Percentiles rank a stretch among this genome's conserved stretches.
phyloP scores from a whole-genome alignment of 1,140 invertebrate genomes.

The Drosophila ohnishii region DNA sequence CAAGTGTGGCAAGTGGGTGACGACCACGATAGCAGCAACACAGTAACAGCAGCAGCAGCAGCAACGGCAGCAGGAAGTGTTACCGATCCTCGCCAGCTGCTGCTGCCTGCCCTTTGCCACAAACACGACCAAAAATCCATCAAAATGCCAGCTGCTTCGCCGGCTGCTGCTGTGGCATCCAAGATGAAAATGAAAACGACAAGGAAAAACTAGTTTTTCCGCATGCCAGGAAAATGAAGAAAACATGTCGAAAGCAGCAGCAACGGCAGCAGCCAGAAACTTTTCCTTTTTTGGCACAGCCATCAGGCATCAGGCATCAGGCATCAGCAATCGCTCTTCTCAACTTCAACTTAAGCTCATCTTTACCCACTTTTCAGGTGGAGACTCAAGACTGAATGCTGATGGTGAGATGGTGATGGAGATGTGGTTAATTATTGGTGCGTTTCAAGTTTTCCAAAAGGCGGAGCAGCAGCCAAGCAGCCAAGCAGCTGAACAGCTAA shows the following conservation, averaged over 20 bases:
- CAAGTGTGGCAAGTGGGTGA: conserved; percentile 15
- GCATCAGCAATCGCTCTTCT: neutral
- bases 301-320: neutral
- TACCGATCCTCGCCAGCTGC: conserved; percentile 16
- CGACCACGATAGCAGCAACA: conserved; percentile 1
- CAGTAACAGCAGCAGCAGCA: neutral
- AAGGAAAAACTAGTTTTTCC: conserved; percentile 76
- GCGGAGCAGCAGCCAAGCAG: conserved; percentile 14
- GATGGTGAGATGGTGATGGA: neutral
- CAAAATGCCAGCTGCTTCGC: conserved; percentile 52
- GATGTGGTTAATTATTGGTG: conserved; percentile 57
- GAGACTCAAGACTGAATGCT: conserved; percentile 3
- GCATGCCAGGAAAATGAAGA: conserved; percentile 67
- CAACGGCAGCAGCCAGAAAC: conserved; percentile 42
- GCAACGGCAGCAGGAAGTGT: neutral
- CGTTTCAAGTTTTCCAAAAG: conserved; percentile 29
- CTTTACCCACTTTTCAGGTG: conserved; percentile 74
- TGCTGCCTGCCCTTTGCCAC: conserved; percentile 29
- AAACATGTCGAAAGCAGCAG: conserved; percentile 44
- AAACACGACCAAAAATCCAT: conserved; percentile 48
- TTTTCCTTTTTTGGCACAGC: conserved; percentile 59
- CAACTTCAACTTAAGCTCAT: conserved; percentile 58
- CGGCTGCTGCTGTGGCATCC: conserved; percentile 42
- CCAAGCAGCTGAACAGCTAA: conserved; percentile 1
- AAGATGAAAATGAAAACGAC: conserved; percentile 53